Evolutionary conservation across 1,140 invertebrate species (phyloP).

Genomic region (Phymorhynchus buccinoides): DNA sequence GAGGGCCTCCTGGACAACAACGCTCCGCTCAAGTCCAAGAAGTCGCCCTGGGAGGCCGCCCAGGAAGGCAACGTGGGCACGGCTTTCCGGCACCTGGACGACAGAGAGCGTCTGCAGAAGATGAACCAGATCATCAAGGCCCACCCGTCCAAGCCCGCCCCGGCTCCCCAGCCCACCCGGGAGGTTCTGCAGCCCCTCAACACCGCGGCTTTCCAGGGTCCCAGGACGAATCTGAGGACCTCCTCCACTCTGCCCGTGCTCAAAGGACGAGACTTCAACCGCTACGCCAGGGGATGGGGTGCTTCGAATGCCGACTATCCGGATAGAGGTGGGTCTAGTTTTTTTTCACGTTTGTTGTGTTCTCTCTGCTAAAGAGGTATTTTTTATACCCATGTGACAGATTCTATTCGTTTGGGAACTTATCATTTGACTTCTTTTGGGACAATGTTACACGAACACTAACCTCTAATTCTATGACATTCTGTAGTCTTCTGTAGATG

Average conservation of each 20-base stretch:
- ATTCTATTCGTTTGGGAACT: too few species aligned
- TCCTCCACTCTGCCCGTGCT: slow-evolving; percentile 36
- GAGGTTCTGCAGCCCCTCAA: slow-evolving; percentile 5
- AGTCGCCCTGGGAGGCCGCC: slow-evolving; percentile 84
- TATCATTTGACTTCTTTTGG: too few species aligned
- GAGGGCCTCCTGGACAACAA: slow-evolving; percentile 60
- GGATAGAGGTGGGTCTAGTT: neutral
- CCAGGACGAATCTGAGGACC: slow-evolving; percentile 35
- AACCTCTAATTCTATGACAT: too few species aligned
- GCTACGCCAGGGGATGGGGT: slow-evolving; percentile 59
- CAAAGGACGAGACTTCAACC: slow-evolving; percentile 60
- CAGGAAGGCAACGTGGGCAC: slow-evolving; percentile 79
- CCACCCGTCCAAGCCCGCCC: slow-evolving; percentile 31
- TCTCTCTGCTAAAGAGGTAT: neutral
- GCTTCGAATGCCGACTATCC: neutral
- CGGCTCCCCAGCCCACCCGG: neutral
- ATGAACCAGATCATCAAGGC: slow-evolving; percentile 47
- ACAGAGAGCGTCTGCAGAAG: slow-evolving; percentile 46
- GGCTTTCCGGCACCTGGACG: slow-evolving; percentile 76
- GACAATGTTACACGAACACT: too few species aligned
- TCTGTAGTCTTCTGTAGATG: too few species aligned
- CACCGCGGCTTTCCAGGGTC: neutral
- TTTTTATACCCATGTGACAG: too few species aligned
- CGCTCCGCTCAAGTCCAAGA: slow-evolving; percentile 77
- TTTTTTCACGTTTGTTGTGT: neutral